A percentile compares a stretch with the other conserved stretches of the same genome.
Evolutionary conservation across 2,113 vertebrate genomes (phyloP).

Genomic region (Aptenodytes patagonicus): DNA sequence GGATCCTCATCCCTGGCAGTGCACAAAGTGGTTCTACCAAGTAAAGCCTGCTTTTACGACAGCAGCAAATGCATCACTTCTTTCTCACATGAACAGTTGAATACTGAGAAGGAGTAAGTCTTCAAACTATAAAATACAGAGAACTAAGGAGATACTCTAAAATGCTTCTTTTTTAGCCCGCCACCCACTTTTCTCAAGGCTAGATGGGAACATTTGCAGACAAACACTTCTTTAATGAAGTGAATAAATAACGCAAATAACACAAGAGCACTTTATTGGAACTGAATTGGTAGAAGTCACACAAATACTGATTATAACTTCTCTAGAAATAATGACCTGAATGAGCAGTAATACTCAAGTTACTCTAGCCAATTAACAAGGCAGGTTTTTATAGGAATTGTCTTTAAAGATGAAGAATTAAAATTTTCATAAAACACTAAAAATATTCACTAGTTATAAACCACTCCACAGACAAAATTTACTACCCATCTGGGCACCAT

Average conservation of each 20-base stretch:
- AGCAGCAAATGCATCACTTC: neutral
- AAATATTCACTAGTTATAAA: neutral
- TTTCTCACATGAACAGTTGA: neutral
- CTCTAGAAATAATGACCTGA: constrained; percentile 46
- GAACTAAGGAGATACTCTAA: neutral
- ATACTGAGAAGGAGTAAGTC: neutral
- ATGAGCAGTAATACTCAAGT: neutral
- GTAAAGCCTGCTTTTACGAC: neutral
- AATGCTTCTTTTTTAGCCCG: neutral
- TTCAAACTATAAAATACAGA: neutral
- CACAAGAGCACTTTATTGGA: constrained; percentile 15
- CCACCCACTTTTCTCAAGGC: neutral
- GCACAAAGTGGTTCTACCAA: neutral
- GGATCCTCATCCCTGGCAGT: neutral
- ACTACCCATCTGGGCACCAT: neutral
- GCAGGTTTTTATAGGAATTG: neutral
- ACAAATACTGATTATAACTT: constrained; percentile 59
- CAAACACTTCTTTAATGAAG: neutral
- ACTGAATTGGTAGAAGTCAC: constrained; percentile 36
- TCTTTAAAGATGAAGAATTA: constrained; percentile 11
- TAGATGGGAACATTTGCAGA: neutral
- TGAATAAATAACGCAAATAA: constrained; percentile 25
- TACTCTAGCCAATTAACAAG: constrained; percentile 45
- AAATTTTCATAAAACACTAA: neutral
- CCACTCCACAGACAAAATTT: neutral